A percentile compares a stretch with the other conserved stretches of the same genome.
Evolutionary conservation across 2,888 invertebrate species (phyloP).

Genomic region (Vanessa cardui): DNA sequence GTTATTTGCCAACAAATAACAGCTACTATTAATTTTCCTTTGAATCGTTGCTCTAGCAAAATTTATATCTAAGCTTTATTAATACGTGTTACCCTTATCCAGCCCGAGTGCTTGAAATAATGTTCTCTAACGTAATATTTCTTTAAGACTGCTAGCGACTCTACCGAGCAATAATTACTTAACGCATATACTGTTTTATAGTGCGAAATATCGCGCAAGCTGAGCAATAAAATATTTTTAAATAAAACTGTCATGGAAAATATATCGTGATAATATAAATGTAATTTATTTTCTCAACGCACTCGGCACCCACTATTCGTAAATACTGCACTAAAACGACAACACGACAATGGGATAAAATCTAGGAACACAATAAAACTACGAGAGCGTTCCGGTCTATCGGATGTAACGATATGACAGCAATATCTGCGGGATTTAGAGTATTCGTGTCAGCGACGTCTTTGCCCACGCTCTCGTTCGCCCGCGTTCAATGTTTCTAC

Average conservation of each 20-base stretch:
- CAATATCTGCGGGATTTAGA: conserved; percentile 20
- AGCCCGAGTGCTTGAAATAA: conserved; percentile 29
- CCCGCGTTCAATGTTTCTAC: conserved; percentile 13
- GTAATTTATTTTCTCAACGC: conserved; percentile 51
- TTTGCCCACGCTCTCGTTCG: not conserved
- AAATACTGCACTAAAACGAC: conserved; percentile 51
- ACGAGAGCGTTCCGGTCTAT: conserved; percentile 13
- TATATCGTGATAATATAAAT: conserved; percentile 50
- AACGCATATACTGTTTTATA: conserved; percentile 33
- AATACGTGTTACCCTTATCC: conserved; percentile 37
- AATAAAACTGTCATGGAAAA: conserved; percentile 51
- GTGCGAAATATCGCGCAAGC: conserved; percentile 39
- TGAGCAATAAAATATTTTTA: conserved; percentile 43
- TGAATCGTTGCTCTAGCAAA: conserved; percentile 26
- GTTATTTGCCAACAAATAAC: conserved; percentile 23
- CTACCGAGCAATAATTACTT: conserved; percentile 38
- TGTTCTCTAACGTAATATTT: conserved; percentile 32
- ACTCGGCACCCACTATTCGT: conserved; percentile 47
- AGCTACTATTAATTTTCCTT: conserved; percentile 30
- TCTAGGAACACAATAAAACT: conserved; percentile 23
- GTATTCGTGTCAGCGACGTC: conserved; percentile 12
- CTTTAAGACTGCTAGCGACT: conserved; percentile 34
- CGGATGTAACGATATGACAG: conserved; percentile 16
- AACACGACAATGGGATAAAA: conserved; percentile 30
- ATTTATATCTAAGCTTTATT: conserved; percentile 37